These are phyloP conservation scores for Machimus atricapillus DNA, from an alignment of 2,888 invertebrate species.

Conservation along the genomic window DNA sequence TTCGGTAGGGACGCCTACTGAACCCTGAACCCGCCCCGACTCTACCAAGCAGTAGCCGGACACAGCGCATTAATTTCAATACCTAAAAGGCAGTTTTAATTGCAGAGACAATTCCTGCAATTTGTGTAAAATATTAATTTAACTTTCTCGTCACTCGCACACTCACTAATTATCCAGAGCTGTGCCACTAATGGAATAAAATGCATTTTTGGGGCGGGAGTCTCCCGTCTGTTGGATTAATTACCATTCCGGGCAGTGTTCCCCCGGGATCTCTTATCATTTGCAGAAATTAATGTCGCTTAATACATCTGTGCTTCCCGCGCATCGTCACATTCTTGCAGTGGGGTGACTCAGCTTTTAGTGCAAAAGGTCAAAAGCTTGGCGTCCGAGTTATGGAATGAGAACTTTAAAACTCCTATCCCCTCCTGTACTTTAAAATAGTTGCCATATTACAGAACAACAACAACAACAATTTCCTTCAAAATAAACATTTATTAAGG, in stretches of 20 bases:
- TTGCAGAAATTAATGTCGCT: constrained; percentile 27
- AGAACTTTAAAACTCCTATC: no score
- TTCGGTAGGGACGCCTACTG: neutral
- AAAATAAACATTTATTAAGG: no score
- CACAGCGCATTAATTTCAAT: neutral
- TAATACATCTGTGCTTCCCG: neutral
- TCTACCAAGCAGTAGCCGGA: neutral
- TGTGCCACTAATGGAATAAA: neutral
- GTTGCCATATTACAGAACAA: no score
- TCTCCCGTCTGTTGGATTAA: constrained; percentile 12
- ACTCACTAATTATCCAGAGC: constrained; percentile 1
- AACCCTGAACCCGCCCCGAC: neutral
- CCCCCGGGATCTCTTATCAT: neutral
- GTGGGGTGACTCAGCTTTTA: neutral
- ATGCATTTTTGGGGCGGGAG: neutral
- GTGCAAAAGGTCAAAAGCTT: neutral
- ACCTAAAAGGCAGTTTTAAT: neutral
- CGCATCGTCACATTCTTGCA: neutral
- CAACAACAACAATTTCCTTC: no score
- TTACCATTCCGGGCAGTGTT: neutral
- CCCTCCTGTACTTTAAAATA: no score
- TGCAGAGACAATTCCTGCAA: neutral
- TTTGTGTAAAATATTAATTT: constrained; percentile 27
- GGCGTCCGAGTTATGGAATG: neutral
- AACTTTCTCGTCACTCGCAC: neutral